A percentile compares a stretch with the other conserved stretches of the same genome.
These are phyloP conservation scores for Apamea sordens DNA, from an alignment of 2,888 invertebrate species.

Conservation along the genomic window DNA sequence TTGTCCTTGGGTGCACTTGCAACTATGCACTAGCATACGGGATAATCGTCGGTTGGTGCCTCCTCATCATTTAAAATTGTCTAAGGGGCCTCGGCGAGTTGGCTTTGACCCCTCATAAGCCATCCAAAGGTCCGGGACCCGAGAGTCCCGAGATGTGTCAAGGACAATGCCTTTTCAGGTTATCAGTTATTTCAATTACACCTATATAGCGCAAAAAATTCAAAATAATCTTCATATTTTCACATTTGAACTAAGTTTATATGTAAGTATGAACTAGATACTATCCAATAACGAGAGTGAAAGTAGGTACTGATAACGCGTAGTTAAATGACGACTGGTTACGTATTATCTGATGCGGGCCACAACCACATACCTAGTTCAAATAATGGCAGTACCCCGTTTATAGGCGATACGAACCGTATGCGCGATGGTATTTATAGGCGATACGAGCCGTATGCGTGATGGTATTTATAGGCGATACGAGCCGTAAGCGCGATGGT, in stretches of 20 bases:
- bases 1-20: not conserved
- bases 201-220: no score
- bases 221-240: not conserved
- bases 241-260: not conserved
- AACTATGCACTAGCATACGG: not conserved
- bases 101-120: no score
- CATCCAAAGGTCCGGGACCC: no score
- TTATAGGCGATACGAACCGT: not conserved
- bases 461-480: not conserved
- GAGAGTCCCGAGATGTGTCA: not conserved
- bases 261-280: not conserved
- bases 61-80: no score
- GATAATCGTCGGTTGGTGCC: not conserved
- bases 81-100: no score
- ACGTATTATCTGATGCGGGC: slow-evolving; percentile 46
- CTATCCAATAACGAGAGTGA: slow-evolving; percentile 35
- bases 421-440: not conserved
- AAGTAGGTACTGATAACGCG: slow-evolving; percentile 44
- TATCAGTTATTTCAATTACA: no score
- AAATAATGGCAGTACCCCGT: not conserved
- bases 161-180: no score
- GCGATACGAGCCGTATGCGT: no score
- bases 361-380: not conserved
- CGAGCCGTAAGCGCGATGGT: not conserved
- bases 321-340: slow-evolving; percentile 6